Evolutionary conservation across 2,113 vertebrate species (phyloP).

Genomic region (Seriola quinqueradiata): DNA sequence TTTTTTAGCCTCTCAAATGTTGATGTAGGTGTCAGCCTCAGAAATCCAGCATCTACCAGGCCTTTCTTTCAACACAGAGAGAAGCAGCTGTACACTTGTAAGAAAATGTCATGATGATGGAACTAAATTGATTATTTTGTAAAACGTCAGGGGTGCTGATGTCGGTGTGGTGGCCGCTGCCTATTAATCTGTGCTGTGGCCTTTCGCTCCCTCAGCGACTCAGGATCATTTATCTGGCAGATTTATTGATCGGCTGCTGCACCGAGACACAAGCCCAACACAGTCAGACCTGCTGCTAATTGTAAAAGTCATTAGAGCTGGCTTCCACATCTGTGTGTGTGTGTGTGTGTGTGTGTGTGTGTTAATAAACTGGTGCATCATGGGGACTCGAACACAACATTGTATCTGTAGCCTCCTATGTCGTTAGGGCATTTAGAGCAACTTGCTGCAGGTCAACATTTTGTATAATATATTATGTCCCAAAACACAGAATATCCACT

Average conservation of each 20-base stretch:
- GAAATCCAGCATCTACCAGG: neutral
- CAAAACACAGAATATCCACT: neutral
- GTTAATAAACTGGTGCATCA: slow-evolving; percentile 11
- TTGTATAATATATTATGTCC: neutral
- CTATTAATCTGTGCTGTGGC: slow-evolving; percentile 80
- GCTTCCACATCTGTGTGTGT: slow-evolving; percentile 2
- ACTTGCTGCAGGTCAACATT: neutral
- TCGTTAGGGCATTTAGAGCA: neutral
- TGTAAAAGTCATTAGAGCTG: slow-evolving; percentile 58
- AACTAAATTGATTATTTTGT: slow-evolving; percentile 39
- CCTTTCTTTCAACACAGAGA: too few species aligned
- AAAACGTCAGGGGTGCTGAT: slow-evolving; percentile 44
- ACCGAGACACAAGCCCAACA: slow-evolving; percentile 52
- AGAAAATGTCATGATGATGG: slow-evolving; percentile 42
- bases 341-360: slow-evolving; percentile 13
- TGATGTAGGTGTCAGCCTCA: neutral
- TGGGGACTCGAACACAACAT: neutral
- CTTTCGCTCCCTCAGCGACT: slow-evolving; percentile 68
- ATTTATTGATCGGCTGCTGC: slow-evolving; percentile 72
- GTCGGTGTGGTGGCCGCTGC: slow-evolving; percentile 34
- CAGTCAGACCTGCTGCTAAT: slow-evolving; percentile 64
- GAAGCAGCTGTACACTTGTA: slow-evolving; percentile 8
- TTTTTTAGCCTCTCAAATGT: neutral
- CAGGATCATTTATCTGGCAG: slow-evolving; percentile 72
- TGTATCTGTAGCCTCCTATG: neutral